A percentile compares a stretch with the other conserved stretches of the same genome.
These are phyloP conservation scores for Gallinago media DNA, from an alignment of 2,113 vertebrate genomes.

Conservation along the genomic window DNA sequence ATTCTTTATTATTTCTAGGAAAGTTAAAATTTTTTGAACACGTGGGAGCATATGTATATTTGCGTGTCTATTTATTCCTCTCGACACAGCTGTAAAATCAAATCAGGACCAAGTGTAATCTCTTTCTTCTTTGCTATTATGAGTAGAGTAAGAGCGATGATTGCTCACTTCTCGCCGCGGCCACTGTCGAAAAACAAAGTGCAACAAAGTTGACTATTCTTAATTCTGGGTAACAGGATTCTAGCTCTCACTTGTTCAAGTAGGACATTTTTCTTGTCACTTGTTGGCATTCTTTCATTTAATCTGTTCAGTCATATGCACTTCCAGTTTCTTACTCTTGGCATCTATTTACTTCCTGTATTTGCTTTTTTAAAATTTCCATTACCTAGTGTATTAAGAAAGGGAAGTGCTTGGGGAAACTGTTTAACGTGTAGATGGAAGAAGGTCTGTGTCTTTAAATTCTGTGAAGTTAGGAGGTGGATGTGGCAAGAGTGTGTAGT, in stretches of 20 bases:
- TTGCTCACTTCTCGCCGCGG: not conserved
- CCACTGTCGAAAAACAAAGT: not conserved
- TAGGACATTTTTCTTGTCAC: not conserved
- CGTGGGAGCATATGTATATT: fast-evolving
- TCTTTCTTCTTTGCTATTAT: not conserved
- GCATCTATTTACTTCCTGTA: not conserved
- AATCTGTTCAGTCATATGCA: not conserved
- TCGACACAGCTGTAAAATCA: not conserved
- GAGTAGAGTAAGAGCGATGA: not conserved
- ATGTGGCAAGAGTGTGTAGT: slow-evolving; percentile 52
- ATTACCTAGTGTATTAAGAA: not conserved
- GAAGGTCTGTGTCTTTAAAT: slow-evolving; percentile 56
- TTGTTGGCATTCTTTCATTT: not conserved
- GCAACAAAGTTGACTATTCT: not conserved
- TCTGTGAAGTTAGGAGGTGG: slow-evolving; percentile 53
- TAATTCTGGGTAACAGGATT: not conserved
- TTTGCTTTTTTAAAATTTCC: not conserved
- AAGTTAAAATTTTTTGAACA: not conserved
- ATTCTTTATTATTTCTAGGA: not conserved
- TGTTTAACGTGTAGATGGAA: not conserved
- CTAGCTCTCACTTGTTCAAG: not conserved
- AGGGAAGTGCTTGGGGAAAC: not conserved
- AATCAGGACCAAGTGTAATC: not conserved
- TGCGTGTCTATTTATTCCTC: not conserved
- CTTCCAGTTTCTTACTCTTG: not conserved